These are phyloP conservation scores for Agonum fuliginosum DNA, from an alignment of 2,888 invertebrate genomes.

Conservation along the genomic window DNA sequence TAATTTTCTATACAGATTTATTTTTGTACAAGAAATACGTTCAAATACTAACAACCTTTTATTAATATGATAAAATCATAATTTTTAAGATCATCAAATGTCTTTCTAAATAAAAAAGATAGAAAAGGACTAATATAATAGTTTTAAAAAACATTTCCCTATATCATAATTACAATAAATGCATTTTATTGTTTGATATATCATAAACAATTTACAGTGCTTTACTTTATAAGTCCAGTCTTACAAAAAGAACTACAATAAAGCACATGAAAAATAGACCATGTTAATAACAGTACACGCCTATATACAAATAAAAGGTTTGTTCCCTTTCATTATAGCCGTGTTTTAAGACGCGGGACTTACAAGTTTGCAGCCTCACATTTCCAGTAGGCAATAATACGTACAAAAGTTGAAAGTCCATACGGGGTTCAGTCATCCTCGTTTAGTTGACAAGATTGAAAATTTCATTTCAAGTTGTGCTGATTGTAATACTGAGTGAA, in stretches of 20 bases:
- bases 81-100: slow-evolving; percentile 39
- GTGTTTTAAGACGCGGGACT: slow-evolving; percentile 41
- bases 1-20: slow-evolving; percentile 47
- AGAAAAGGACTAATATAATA: slow-evolving; percentile 48
- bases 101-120: slow-evolving; percentile 47
- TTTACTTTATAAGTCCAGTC: slow-evolving; percentile 61
- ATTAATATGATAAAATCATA: slow-evolving; percentile 46
- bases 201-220: slow-evolving; percentile 66
- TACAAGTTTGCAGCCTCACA: slow-evolving; percentile 26
- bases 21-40: slow-evolving; percentile 48
- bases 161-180: slow-evolving; percentile 64
- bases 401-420: slow-evolving; percentile 51
- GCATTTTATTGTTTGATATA: slow-evolving; percentile 66
- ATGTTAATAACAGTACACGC: slow-evolving; percentile 55
- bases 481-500: slow-evolving; percentile 55
- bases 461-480: slow-evolving; percentile 49
- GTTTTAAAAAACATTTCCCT: slow-evolving; percentile 47
- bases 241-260: slow-evolving; percentile 60
- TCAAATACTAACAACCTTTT: slow-evolving; percentile 45
- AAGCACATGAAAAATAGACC: slow-evolving; percentile 61
- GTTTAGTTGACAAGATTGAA: slow-evolving; percentile 38
- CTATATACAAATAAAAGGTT: slow-evolving; percentile 43
- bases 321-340: slow-evolving; percentile 30
- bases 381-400: slow-evolving; percentile 44
- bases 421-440: slow-evolving; percentile 45